Evolutionary conservation across 2,113 vertebrate species (phyloP).

Genomic region (Genyomyrus donnyi): DNA sequence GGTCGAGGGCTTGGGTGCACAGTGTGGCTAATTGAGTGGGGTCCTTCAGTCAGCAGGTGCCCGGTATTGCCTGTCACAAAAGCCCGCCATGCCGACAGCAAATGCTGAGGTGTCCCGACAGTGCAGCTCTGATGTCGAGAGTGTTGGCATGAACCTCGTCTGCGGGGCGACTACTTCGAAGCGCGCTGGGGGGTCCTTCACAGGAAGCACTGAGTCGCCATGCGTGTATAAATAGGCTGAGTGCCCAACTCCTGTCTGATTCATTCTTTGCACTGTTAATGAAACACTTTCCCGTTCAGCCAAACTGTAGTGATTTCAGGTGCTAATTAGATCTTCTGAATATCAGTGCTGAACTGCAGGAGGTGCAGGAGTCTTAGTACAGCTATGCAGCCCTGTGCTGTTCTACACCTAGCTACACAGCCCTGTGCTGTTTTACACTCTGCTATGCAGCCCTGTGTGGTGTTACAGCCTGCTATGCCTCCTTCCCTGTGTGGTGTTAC

Average conservation of each 20-base stretch:
- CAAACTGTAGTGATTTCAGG: neutral
- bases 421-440: neutral
- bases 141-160: neutral
- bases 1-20: neutral
- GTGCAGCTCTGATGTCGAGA: neutral
- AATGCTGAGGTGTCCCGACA: neutral
- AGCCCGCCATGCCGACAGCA: neutral
- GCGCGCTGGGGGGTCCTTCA: neutral
- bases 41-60: neutral
- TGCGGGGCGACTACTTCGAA: neutral
- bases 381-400: neutral
- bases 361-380: neutral
- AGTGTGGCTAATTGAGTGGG: neutral
- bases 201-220: too few species aligned
- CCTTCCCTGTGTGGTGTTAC: neutral
- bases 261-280: neutral
- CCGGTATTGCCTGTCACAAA: neutral
- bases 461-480: neutral
- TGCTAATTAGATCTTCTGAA: slow-evolving; percentile 4
- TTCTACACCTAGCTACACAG: neutral
- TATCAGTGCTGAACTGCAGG: neutral
- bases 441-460: neutral
- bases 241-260: neutral
- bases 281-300: slow-evolving; percentile 12
- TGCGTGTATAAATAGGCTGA: neutral